Base-by-base conservation (phyloP, 2,888 invertebrate genomes). In the Nasonovia ribisnigri region DNA sequence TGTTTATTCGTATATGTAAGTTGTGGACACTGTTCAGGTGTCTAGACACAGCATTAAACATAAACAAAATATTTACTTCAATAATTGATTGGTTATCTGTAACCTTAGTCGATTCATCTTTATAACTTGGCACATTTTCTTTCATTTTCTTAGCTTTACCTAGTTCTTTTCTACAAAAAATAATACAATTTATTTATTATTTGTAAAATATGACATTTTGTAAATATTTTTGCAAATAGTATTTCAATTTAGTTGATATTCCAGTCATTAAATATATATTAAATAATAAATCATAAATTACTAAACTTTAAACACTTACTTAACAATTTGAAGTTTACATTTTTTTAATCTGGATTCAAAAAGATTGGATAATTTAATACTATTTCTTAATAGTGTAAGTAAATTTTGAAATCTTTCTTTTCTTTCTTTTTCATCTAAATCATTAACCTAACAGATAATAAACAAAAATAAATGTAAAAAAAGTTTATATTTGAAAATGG, bases 381-480 rank as follows among this genome's bases (percentile, higher is more conserved):
- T 95, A 84, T 95, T 95, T 67, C 94, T 94, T 8, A 95, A 94
- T 16, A 95, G 92, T 88, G 90, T 94, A 94, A 95, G 94, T 29
- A 95, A 90, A 26, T 95, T 94, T 92, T 95, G 95, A 89, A 95
- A 95, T 90, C 95, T 94, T 84, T 94, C 88, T 92, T 95, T 94
- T 67, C 95, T 94, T 86, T 94, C 94, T 67, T 94, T 94, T 88
- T 94, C 94, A 29, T 95, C 92, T 54, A 95, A 94, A 88, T 94
- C 91, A 46, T 93, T 90, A 54, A 92, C 46, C 95, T 95, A 89
- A 91, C 90, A 93, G 54, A 94, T 20, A 84, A 94, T 29, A 84
- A 92, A n/a, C 4, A 57, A 60, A 29, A 48, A 20, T 2, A 36
- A 16, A 26, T 42, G 26, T 54, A 54, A 54, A 36, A 86, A 86